Base-by-base conservation (phyloP, 2,113 vertebrate genomes). In the Pipa parva region DNA sequence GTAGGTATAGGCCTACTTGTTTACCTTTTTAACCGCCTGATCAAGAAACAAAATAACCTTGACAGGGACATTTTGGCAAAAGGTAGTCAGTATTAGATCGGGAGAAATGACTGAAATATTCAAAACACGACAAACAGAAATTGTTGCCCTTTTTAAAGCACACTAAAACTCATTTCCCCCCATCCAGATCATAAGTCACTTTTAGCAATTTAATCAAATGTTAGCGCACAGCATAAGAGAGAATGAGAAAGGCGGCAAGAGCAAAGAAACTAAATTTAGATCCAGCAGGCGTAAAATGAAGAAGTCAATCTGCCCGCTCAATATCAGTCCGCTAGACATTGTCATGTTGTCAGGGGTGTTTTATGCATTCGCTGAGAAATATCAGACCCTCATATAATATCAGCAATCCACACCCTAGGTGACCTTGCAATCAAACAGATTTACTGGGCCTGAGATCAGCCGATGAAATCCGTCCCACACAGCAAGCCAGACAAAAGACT, bases 161-260 rank as follows among this genome's bases (percentile, higher is more conserved):
- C 45, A 59, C 18, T 39, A 5, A 20, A 29, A 1, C 28, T 5
- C 22, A 18, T 18, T 60, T 45, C 56, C 56, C 25, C 57, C 60
- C 20, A 57, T 61, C 33, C 33, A n/a, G 59, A 48, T 28, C 66
- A 70, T 61, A 61, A 70, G 57, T 70, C 66, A 70, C 48, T 52
- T 18, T 45, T 45, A 54, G 66, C 45, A 61, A 70, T 70, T 70
- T 70, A 70, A 70, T 61, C 66, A 70, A 70, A 70, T 70, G 66
- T 61, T 70, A 61, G 48, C 48, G 57, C 61, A 58, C 57, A 33
- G 60, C 25, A 49, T 45, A 21, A 49, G 46, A 39, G 66, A 70
- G 61, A 70, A 61, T 52, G 57, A 60, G 49, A 54, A 36, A 45
- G 58, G 66, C 59, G 48, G 66, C 11, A 36, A 59, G 31, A 24